Conservation (phyloP, 1,140 invertebrate genomes). For the Drosophila subpulchrella region DNA sequence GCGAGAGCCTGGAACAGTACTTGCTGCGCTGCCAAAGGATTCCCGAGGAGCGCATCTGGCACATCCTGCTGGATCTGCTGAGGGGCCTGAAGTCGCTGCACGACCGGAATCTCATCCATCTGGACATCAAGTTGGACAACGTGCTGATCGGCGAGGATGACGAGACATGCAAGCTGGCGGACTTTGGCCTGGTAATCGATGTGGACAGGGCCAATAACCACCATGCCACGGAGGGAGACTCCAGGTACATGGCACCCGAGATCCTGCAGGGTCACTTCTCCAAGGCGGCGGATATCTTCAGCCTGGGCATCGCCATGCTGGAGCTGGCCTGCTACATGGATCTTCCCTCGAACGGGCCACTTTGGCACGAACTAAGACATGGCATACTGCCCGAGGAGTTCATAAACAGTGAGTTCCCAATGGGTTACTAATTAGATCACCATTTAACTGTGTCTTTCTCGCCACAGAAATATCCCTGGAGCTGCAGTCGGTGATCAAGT, state of each 20-base stretch:
- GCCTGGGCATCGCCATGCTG: slow-evolving; percentile 90
- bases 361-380: slow-evolving; percentile 89
- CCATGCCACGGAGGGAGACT: slow-evolving; percentile 89
- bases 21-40: slow-evolving; percentile 83
- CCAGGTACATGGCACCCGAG: slow-evolving; percentile 91
- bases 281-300: slow-evolving; percentile 88
- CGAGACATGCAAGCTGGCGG: slow-evolving; percentile 89
- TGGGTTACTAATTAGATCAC: fast-evolving
- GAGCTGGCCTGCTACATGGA: slow-evolving; percentile 90
- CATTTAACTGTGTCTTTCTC: slow-evolving; percentile 3
- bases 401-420: slow-evolving; percentile 60
- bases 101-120: slow-evolving; percentile 88
- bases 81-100: slow-evolving; percentile 89
- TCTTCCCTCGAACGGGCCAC: slow-evolving; percentile 88
- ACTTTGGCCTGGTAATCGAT: slow-evolving; percentile 91
- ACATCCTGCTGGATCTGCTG: slow-evolving; percentile 76
- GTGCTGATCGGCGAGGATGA: slow-evolving; percentile 88
- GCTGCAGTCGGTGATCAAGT: slow-evolving; percentile 86
- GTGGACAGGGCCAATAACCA: slow-evolving; percentile 85
- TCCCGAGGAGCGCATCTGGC: slow-evolving; percentile 84
- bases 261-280: slow-evolving; percentile 88
- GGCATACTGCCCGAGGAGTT: slow-evolving; percentile 84
- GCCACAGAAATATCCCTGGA: slow-evolving; percentile 86
- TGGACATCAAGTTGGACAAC: slow-evolving; percentile 92
- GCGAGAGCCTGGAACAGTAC: slow-evolving; percentile 85